Base-by-base conservation (phyloP, 2,797 vertebrate species). In the Peromyscus aztecus region DNA sequence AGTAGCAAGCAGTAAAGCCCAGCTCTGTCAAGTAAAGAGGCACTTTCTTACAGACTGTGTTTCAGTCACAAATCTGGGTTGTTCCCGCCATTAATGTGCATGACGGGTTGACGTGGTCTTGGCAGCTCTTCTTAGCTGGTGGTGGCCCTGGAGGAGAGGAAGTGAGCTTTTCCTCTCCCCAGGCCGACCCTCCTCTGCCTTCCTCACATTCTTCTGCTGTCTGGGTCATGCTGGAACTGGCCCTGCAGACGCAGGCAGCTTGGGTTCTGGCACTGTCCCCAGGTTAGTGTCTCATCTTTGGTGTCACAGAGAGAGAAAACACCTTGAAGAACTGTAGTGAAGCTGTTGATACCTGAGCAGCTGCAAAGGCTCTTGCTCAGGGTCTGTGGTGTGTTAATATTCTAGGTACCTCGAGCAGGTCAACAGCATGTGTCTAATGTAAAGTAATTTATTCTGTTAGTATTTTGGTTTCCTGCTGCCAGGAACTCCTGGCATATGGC, bases 381-480 rank as follows among this genome's bases (percentile, higher is more conserved):
- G 85, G 84, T 90, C 55, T 21, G 43, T 59, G 43, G 59, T 65
- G 91, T 84, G 83, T 94, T 89, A 94, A 92, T 95, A 97, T 96
- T 97, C 93, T 78, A 89, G 73, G 89, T 83, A 89, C 86, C 83
- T 94, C 73, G 71, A 90, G 67, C 61, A 71, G 85, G 73, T 96
- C 95, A 90, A 85, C 82, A 63, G 77, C 90, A 90, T 46, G 67
- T 93, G 94, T 92, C 67, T 96, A 95, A 97, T 96, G 88, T 81
- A 91, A 95, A 95, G n/a, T 95, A 94, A 97, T 97, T 96, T 97
- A 96, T 98, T 97, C 96, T 88, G 77, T 82, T 96, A 92, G 71
- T 96, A 89, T 87, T 96, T 97, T 91, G 89, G 59, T 95, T 97
- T 94, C 90, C 75, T 93, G 93, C 94, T 97, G 85, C 78, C 77